Percentiles rank a stretch among this genome's conserved stretches.
These are phyloP conservation scores for Sarcophaga variegata DNA, from an alignment of 2,888 invertebrate species.

Conservation along the genomic window DNA sequence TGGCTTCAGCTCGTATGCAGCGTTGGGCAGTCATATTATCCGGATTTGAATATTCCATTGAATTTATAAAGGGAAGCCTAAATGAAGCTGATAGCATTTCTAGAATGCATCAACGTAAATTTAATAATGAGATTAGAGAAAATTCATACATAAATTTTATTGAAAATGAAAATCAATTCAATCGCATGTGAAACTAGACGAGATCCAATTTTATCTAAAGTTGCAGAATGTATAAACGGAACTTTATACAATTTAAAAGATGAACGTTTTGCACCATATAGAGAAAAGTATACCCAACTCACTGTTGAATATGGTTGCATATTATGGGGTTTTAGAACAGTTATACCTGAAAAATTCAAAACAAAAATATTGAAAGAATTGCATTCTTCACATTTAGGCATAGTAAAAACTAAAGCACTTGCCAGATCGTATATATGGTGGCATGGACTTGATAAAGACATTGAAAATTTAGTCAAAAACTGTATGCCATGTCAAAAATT, in stretches of 20 bases:
- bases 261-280: conserved; percentile 37
- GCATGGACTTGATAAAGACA: too few relatives aligned
- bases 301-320: too few relatives aligned
- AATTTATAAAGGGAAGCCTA: conserved; percentile 53
- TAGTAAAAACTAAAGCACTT: too few relatives aligned
- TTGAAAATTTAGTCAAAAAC: too few relatives aligned
- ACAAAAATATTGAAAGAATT: too few relatives aligned
- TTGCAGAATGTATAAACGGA: conserved; percentile 28
- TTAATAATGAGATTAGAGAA: conserved; percentile 29
- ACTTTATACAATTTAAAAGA: conserved; percentile 39
- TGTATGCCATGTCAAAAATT: too few relatives aligned
- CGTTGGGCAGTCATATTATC: conserved; percentile 59
- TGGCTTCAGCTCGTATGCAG: conserved; percentile 48
- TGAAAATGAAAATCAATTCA: conserved; percentile 44
- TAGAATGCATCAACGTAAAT: conserved; percentile 39
- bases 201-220: conserved; percentile 47
- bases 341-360: too few relatives aligned
- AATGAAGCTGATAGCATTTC: conserved; percentile 57
- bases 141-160: conserved; percentile 52
- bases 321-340: too few relatives aligned
- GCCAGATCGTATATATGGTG: too few relatives aligned
- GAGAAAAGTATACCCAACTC: too few relatives aligned
- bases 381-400: too few relatives aligned
- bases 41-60: conserved; percentile 59
- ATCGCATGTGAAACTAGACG: conserved; percentile 49